Base-by-base conservation (phyloP, 2,113 vertebrate species). In the Misgurnus mizolepis region DNA sequence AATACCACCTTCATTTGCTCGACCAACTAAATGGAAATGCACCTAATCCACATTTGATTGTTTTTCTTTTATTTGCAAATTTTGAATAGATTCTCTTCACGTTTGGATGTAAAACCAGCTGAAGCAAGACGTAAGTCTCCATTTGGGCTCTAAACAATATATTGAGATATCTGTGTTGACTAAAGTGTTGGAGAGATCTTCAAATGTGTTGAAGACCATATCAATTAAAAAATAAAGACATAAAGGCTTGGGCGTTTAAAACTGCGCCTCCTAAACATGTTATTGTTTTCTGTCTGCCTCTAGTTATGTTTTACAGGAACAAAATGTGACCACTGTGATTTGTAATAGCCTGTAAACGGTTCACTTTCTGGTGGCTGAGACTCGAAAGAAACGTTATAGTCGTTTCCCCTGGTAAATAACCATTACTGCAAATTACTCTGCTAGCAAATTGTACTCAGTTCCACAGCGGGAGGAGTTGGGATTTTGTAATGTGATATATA, bases 381-480 rank as follows among this genome's bases (percentile, higher is more conserved):
- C 69, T 18, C 50, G 39, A 55, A 70, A 58, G 70, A 74, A 74
- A 60, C 40, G 60, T 74, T 74, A 27, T n/a, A 73, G 40, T 18
- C 12, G 0, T 10, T 39, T 72, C 2, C 34, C 15, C 8, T 53
- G 11, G 39, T 71, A 81, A 66, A 58, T 68, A 60, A 50, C 39
- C n/a, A 67, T 65, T 39, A 73, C 80, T 15, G 62, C 74, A 73
- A 68, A 78, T 80, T 55, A 40, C 66, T 79, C 76, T 47, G 41
- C 10, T 0, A 50, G 7, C 40, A 70, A 77, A 72, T 56, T 64
- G 83, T 55, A 0, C 34, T 53, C 34, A 22, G 27, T n/a, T 9
- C n/a, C 8, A n/a, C 17, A 3, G 39, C 18, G 70, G 41, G 34
- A 18, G 79, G 56, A 17, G 17, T 40, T 45, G 10, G 49, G 55